phyloP scores from a whole-genome alignment of 2,113 vertebrate genomes.

The Phalacrocorax aristotelis region DNA sequence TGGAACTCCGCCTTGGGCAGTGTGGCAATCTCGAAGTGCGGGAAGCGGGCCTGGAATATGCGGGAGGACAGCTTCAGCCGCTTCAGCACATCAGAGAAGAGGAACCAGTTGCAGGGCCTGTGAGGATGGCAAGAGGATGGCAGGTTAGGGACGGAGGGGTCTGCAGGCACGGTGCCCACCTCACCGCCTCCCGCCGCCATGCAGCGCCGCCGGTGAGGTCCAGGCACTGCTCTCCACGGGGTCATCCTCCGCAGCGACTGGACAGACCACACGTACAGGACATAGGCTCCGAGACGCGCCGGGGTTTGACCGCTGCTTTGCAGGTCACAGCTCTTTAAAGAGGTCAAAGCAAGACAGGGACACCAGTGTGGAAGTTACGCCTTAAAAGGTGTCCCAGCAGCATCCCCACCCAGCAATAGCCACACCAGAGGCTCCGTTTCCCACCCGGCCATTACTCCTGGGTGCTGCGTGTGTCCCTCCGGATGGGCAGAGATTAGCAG shows the following conservation, averaged over 20 bases:
- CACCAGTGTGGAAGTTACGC: fast-evolving
- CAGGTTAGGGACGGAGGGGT: background rate
- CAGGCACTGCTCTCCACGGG: background rate
- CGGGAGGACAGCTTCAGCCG: slow-evolving; percentile 92
- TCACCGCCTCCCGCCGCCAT: background rate
- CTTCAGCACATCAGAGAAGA: slow-evolving; percentile 91
- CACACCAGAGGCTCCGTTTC: background rate
- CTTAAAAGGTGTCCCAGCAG: background rate
- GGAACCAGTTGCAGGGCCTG: slow-evolving; percentile 98
- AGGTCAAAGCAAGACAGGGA: background rate
- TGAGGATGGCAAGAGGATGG: background rate
- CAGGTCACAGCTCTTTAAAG: background rate
- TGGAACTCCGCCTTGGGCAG: slow-evolving; percentile 84
- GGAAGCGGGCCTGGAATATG: slow-evolving; percentile 94
- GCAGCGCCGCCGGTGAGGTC: background rate
- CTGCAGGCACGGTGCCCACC: fast-evolving
- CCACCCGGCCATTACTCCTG: background rate
- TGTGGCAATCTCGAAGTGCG: slow-evolving; percentile 90
- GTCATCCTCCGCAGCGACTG: background rate
- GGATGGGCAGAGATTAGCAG: background rate
- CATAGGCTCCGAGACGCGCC: fast-evolving
- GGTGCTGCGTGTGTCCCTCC: background rate
- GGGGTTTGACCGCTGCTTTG: background rate
- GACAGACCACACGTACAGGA: background rate
- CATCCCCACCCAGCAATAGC: background rate